Evolutionary conservation across 2,888 invertebrate species (phyloP), one percentile per base, ranked within the genome.

Genomic region (Drosophila robusta): DNA sequence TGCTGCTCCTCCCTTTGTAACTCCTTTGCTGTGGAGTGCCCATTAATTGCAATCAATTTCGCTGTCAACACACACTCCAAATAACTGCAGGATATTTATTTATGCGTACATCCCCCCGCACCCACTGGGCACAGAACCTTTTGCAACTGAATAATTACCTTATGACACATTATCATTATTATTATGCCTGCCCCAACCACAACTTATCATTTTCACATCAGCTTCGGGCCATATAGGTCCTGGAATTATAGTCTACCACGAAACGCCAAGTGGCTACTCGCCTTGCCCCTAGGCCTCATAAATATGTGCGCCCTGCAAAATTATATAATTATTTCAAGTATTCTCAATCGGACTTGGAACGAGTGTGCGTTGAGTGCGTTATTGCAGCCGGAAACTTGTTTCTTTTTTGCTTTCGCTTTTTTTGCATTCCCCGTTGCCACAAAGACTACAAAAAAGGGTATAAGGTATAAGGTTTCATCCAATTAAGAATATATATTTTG

Each of bases 81-180:
- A 88, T 80, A 83, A 80, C 85, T 86, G 78, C 76, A 75, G 84
- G 85, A 76, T 85, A 85, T 85, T 89, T 86, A 86, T 86, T 86
- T 89, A 87, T 89, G 77, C 71, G 49, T 38, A 44, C 50, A 18
- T 9, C 18, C 66, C 47, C 50, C 44, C 22, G 29, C 62, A 52
- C 60, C 57, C 61, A 60, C 49, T 5, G 1, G 52, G 44, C 44
- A 3, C 44, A 24, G 24, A 69, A 52, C 66, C 63, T 66, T 80
- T 71, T 80, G 89, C 85, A 85, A 86, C 85, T 89, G 89, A 86
- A 86, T 86, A 86, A 86, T 86, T 89, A 75, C 85, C 85, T 89
- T 86, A 89, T 87, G 85, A 86, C 85, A 87, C 89, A 86, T 86
- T 89, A 86, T 86, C 89, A 89, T 85, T 89, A 85, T 85, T 80